Evolutionary conservation across 2,113 vertebrate genomes (phyloP), one percentile per base, ranked within the genome.

Genomic region (Polypterus bichir): DNA sequence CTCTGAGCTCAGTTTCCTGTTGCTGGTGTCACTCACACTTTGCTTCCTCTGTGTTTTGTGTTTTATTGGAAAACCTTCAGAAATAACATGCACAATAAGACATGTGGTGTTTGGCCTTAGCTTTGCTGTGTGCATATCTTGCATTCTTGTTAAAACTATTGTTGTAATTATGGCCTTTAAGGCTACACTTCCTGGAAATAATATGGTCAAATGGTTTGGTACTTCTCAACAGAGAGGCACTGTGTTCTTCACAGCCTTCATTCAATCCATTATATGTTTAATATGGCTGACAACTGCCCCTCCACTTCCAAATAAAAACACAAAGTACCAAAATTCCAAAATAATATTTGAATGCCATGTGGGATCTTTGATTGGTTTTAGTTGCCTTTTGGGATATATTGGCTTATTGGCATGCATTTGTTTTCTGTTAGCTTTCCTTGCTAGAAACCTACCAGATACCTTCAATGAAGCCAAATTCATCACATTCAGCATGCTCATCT

Each of bases 401-500:
- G 73, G 75, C 2, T 61, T 79, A 3, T 53, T 79, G n/a, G 73
- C 73, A 6, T 60, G 58, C 5, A 45, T 74, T 44, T 74, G 77
- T 51, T 77, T 79, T 49, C 7, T 76, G 27, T 46, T 77, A 46
- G 76, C 78, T 1, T 76, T 80, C 46, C 54, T 76, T 45, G 73
- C 78, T 4, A 64, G 78, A 44, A 76, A 73, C 7, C 69, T 78
- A 46, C 78, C 78, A 27, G 74, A 77, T 57, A 74, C 63, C 60
- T 80, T 80, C 64, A 80, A 80, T 27, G 78, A 80, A 44, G 78
- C 76, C 60, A 80, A 76, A 55, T 80, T 76, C 55, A 80, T 80
- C 56, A 80, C 78, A 27, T 79, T 80, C 63, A 84, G 81, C 61
- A 84, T 86, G 83, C 59, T 86, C 49, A 81, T 83, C n/a, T 84